Evolutionary conservation across 64 coral and sea anemone genomes (phyloP), one percentile per base, ranked within the genome.

Genomic region (Astreopora myriophthalma): DNA sequence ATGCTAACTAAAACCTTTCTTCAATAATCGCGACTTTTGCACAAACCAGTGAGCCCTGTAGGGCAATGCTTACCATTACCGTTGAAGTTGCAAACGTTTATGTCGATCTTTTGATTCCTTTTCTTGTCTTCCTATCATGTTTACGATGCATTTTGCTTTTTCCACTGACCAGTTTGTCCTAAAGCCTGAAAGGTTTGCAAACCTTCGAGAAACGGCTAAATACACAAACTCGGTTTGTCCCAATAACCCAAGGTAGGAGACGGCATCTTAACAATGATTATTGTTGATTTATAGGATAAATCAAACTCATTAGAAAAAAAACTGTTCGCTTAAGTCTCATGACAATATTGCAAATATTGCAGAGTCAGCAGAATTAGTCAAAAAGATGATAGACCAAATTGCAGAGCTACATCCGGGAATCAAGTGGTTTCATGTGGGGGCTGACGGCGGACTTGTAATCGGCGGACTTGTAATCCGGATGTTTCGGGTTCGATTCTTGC

Each of bases 161-260:
- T 22, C 29, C 7, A 4, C 11, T 46, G 42, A 11, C 7, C 38
- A 96, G 94, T 96, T 96, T 92, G 94, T 96, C 11, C 72, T 96
- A 20, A 96, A 96, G 77, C 94, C 92, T 60, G 34, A 96, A 12
- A 28, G 77, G 27, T 96, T 96, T 77, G 78, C 90, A 12, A 71
- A 96, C 33, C 86, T 96, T 48, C 69, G 94, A 33, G 94, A 96
- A 62, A 93, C 90, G 51, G 29, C 27, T 34, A 73, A 75, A 72
- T 91, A 71, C 69, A 92, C 90, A 28, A 96, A 96, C 76, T 96
- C 94, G 1, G 67, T 96, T 32, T 96, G 94, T 44, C 94, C 94
- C 51, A 96, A 85, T 34, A 85, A 96, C 30, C 61, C 87, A 92
- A 4, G 94, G 94, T 93, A 67, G 19, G 90, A 73, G 61, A 64